Conservation (phyloP, 2,113 vertebrate genomes). For the Cricetomys ansorgei region DNA sequence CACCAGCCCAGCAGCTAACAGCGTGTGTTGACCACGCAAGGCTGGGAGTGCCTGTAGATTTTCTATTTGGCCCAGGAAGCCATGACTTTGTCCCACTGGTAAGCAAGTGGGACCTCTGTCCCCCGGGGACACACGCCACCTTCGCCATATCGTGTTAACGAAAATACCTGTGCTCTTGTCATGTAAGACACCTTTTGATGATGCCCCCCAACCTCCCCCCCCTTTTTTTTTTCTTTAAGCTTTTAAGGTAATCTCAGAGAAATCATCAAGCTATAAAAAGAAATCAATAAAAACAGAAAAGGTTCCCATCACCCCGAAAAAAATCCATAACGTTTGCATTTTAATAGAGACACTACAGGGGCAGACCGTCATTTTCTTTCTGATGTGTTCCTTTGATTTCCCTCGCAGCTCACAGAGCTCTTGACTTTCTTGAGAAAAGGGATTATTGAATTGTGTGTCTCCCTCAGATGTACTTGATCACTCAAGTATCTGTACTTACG, state of each 20-base stretch:
- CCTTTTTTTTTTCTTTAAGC: slow-evolving; percentile 90
- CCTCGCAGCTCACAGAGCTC: slow-evolving; percentile 88
- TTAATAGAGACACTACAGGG: slow-evolving; percentile 89
- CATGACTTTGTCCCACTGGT: not conserved
- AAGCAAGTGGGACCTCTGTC: not conserved
- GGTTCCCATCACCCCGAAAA: slow-evolving; percentile 88
- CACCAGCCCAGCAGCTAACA: not conserved
- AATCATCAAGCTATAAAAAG: slow-evolving; percentile 93
- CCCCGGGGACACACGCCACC: not conserved
- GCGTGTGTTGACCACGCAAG: not conserved
- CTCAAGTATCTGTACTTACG: slow-evolving; percentile 91
- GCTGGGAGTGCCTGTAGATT: not conserved
- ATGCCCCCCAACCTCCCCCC: no score
- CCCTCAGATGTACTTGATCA: slow-evolving; percentile 92
- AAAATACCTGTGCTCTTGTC: slow-evolving; percentile 77
- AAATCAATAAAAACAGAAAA: slow-evolving; percentile 91
- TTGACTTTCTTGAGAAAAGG: slow-evolving; percentile 89
- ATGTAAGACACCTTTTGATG: slow-evolving; percentile 87
- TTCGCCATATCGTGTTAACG: slow-evolving; percentile 73
- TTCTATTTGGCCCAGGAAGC: not conserved
- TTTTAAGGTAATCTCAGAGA: slow-evolving; percentile 91
- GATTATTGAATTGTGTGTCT: slow-evolving; percentile 91
- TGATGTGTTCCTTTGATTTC: slow-evolving; percentile 91
- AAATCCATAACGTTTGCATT: slow-evolving; percentile 91
- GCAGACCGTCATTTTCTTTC: slow-evolving; percentile 88